Conservation (phyloP, 2,113 vertebrate species). For the Chascanopsetta lugubris region DNA sequence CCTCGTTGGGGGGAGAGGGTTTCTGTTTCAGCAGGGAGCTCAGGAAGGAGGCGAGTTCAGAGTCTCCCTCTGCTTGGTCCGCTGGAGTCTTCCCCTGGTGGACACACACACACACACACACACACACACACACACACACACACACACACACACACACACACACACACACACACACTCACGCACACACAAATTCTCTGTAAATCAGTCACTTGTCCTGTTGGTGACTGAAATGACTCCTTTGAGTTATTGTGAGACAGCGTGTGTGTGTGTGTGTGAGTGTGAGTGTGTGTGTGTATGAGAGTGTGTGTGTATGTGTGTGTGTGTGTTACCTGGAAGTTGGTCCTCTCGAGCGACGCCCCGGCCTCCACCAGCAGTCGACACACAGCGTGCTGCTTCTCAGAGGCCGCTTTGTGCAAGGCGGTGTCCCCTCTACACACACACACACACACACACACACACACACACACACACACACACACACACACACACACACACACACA, state of each 20-base stretch:
- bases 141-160: neutral
- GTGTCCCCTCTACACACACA: conserved; percentile 88
- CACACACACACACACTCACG: neutral
- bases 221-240: neutral
- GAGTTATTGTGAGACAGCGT: neutral
- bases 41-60: conserved; percentile 87
- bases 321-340: conserved; percentile 85
- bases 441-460: conserved; percentile 29
- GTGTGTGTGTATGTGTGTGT: neutral
- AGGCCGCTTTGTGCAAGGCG: conserved; percentile 93
- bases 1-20: conserved; percentile 83
- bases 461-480: conserved; percentile 18
- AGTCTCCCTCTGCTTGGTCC: conserved; percentile 90
- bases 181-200: no score
- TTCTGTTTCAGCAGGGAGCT: conserved; percentile 81
- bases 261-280: neutral
- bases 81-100: conserved; percentile 90
- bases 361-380: conserved; percentile 91
- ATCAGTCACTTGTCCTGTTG: neutral
- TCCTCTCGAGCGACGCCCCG: conserved; percentile 90
- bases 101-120: neutral
- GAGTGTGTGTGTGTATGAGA: neutral
- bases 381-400: conserved; percentile 84
- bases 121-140: neutral
- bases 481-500: conserved; percentile 54